Base-by-base conservation (phyloP, 2,797 vertebrate genomes). In the Hyperoplus immaculatus region DNA sequence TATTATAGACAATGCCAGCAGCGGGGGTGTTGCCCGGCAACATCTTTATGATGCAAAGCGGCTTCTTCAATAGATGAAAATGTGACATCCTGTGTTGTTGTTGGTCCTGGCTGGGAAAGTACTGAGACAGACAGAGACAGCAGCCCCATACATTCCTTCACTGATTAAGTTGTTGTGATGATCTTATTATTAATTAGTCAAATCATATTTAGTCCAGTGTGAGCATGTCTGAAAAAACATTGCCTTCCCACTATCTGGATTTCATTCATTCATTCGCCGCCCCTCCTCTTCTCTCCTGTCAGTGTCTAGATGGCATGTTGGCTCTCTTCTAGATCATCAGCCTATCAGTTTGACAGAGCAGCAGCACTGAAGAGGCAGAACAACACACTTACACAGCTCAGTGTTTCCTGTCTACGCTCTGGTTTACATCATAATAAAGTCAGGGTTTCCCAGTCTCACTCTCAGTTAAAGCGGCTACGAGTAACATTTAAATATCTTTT, bases 11-110 rank as follows among this genome's bases (percentile, higher is more conserved):
- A 92, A 93, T 89, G 85, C 77, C 77, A 86, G 72, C 88, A 58
- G 79, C 67, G 72, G 89, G 93, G 80, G 86, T 65, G 93, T 94
- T 92, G 93, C 94, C 83, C 86, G 88, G 94, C 91, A 92, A 93
- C 94, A 94, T 91, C 93, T 94, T 95, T 95, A 91, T 96, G 89
- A 96, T 94, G 94, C 94, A 94, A 95, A 96, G 93, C 90, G 87
- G 94, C 88, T 94, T 93, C 78, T 87, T 94, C 91, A 93, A 91
- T 93, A 69, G 92, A 78, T 60, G 79, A 68, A 92, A 93, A 92
- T 90, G 93, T 93, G 90, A 93, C 91, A 92, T 93, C 86, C 91
- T 90, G 93, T 77, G 87, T 80, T 29, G 29, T 29, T 29, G 85
- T 88, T 78, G 74, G 82, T 92, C 81, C 83, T 69, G 87, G 86